Base-by-base conservation (phyloP, 2,888 invertebrate genomes). In the Apotomis turbidana region DNA sequence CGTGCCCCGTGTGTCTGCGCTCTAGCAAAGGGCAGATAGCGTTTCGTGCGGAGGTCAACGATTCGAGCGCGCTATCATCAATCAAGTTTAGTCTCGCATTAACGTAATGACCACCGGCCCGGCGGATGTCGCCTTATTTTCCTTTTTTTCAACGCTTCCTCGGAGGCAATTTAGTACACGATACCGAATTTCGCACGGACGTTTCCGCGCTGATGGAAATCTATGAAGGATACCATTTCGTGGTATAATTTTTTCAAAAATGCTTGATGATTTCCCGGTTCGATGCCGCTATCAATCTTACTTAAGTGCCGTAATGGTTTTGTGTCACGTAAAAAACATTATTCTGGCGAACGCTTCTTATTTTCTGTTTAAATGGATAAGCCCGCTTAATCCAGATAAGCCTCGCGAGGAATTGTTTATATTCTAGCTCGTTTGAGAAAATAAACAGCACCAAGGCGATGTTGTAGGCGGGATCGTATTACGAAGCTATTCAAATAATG, bases 31-130 rank as follows among this genome's bases (percentile, higher is more conserved):
- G 71, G 71, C 74, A 74, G 61, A 74, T 69, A 67, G 64, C 64
- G 5, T 57, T 63, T 51, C 51, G 46, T 61, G 36, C 78, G 77
- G 79, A 76, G 85, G 82, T 84, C 85, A 83, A 82, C 84, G 82
- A 80, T 85, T 85, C 81, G 79, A 78, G 78, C 80, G 78, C 76
- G 77, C 77, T 78, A 85, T 88, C 91, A 93, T 93, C 91, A 90
- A 93, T 93, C 93, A 93, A 90, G 91, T 93, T 93, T 93, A 93
- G 90, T 91, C 91, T 89, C 91, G 89, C 93, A 92, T 93, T 92
- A 92, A 89, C 90, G 93, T 92, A 93, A 93, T 91, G 93, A 92
- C 91, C 89, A 89, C 82, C 89, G 88, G 86, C 86, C 84, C 83
- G 83, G 86, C 89, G 90, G 90, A 91, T 92, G 91, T 91, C 91